Conservation (phyloP, 2,888 invertebrate genomes). For the Cephus pygmeus region DNA sequence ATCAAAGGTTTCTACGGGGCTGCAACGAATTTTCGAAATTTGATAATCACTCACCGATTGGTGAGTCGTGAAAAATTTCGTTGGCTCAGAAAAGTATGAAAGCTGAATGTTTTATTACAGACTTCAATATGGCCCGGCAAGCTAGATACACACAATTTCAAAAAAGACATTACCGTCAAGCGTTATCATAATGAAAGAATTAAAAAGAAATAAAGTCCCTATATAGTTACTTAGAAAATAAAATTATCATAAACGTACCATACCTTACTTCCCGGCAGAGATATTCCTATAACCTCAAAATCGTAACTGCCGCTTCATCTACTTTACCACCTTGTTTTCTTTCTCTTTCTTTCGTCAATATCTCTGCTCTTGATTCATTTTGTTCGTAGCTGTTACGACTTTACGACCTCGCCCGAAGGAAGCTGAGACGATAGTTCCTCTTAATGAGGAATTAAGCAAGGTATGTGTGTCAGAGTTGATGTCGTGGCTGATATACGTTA, state of each 20-base stretch:
- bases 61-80: background rate
- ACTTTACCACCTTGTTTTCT: background rate
- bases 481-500: slow-evolving; percentile 16
- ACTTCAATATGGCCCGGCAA: background rate
- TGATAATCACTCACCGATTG: background rate
- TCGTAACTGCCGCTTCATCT: slow-evolving; percentile 8
- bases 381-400: slow-evolving; percentile 14
- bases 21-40: background rate
- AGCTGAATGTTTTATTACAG: background rate
- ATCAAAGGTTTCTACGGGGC: background rate
- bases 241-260: background rate
- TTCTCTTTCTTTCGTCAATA: background rate
- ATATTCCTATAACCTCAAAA: background rate
- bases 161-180: background rate
- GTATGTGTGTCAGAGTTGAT: slow-evolving; percentile 12
- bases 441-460: slow-evolving; percentile 25
- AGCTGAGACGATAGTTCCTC: slow-evolving; percentile 18
- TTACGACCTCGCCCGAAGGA: slow-evolving; percentile 17
- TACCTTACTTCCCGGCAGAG: background rate
- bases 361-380: slow-evolving; percentile 4
- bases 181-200: background rate
- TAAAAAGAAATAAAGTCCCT: background rate
- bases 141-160: background rate
- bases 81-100: background rate
- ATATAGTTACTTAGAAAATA: background rate